Percentiles rank a stretch among this genome's conserved stretches.
Evolutionary conservation across 2,888 invertebrate species (phyloP).

Genomic region (Odontocerum albicorne): DNA sequence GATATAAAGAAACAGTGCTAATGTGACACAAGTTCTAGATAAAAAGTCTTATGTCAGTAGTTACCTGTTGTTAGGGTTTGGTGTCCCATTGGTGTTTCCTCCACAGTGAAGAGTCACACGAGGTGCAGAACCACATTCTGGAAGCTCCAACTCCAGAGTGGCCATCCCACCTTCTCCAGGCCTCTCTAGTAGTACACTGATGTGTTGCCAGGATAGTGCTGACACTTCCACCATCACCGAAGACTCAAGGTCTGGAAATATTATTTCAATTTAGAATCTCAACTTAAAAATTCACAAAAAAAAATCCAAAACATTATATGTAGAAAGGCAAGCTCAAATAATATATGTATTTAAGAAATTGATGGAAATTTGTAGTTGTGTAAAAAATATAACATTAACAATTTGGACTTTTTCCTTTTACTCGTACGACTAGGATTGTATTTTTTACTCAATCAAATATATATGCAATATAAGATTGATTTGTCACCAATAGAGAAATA

Average conservation of each 20-base stretch:
- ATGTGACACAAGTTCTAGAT: no score
- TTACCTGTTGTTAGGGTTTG: constrained; percentile 9
- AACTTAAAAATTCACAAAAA: background rate
- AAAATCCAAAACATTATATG: no score
- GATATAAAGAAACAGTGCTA: no score
- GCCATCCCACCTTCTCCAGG: constrained; percentile 91
- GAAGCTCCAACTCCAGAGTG: constrained; percentile 85
- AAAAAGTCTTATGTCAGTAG: background rate
- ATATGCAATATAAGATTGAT: no score
- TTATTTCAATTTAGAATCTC: background rate
- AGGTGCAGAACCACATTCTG: constrained; percentile 77
- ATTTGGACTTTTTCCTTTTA: no score
- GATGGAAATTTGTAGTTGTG: background rate
- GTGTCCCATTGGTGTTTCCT: constrained; percentile 42
- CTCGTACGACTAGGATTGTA: no score
- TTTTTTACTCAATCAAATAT: no score
- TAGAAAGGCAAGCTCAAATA: no score
- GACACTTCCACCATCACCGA: constrained; percentile 91
- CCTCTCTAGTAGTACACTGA: constrained; percentile 90
- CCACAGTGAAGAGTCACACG: constrained; percentile 39
- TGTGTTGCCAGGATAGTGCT: constrained; percentile 85
- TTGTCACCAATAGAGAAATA: no score
- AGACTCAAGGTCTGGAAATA: constrained; percentile 64
- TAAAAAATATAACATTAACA: no score
- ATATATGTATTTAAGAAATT: background rate